A percentile compares a stretch with the other conserved stretches of the same genome.
Evolutionary conservation across 2,888 invertebrate species (phyloP).

Genomic region (Empis livida): DNA sequence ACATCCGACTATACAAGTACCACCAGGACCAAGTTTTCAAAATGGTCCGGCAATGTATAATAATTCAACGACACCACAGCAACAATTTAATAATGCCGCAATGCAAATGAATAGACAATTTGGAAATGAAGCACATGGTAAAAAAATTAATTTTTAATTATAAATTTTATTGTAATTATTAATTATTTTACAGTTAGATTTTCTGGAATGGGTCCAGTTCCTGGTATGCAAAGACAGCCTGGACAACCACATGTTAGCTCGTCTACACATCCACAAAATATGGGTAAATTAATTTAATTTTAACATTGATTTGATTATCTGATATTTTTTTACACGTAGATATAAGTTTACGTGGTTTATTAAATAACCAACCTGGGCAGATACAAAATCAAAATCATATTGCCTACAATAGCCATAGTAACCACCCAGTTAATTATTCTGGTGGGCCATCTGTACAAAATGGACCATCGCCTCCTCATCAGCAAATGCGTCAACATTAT

Average conservation of each 20-base stretch:
- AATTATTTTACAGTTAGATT: constrained; percentile 19
- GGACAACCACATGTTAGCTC: constrained; percentile 48
- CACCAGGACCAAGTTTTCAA: constrained; percentile 15
- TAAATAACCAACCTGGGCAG: constrained; percentile 34
- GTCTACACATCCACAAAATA: constrained; percentile 50
- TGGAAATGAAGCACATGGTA: constrained; percentile 31
- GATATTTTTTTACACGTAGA: constrained; percentile 20
- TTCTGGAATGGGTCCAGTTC: constrained; percentile 28
- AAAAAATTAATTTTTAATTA: constrained; percentile 10
- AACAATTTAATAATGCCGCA: constrained; percentile 27
- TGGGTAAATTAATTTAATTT: constrained; percentile 30
- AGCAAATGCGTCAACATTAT: constrained; percentile 34
- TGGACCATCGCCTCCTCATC: constrained; percentile 30
- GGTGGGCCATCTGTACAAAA: constrained; percentile 33
- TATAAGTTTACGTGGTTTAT: constrained; percentile 35
- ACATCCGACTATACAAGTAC: constrained; percentile 16
- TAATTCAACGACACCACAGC: constrained; percentile 24
- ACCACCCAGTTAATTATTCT: constrained; percentile 28
- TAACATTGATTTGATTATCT: neutral
- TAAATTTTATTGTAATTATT: neutral
- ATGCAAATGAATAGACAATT: constrained; percentile 32
- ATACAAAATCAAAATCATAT: constrained; percentile 32
- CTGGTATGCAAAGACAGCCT: constrained; percentile 33
- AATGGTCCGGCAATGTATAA: constrained; percentile 34
- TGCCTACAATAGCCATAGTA: constrained; percentile 24